Conservation (phyloP, 2,113 vertebrate genomes). For the Chauna torquata region DNA sequence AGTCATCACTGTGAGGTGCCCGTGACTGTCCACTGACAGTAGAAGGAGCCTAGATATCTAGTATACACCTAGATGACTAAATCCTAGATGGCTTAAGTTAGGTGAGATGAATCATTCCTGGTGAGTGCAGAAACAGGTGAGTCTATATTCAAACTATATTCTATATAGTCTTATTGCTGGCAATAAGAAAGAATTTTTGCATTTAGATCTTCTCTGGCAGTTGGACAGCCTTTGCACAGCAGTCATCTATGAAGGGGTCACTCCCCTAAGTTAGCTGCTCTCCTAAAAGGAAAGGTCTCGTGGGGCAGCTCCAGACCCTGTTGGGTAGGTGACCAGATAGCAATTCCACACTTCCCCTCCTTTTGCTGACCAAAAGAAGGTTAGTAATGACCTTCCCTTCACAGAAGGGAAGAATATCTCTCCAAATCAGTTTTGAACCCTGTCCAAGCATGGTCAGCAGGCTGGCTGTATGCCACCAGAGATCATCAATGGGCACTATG, state of each 20-base stretch:
- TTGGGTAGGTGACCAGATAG: background rate
- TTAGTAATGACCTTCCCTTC: background rate
- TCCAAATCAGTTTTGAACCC: background rate
- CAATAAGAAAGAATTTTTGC: background rate
- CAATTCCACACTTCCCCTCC: background rate
- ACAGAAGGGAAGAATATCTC: accelerated
- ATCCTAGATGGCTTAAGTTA: background rate
- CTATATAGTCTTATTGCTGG: no score
- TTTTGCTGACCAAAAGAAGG: background rate
- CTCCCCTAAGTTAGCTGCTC: accelerated
- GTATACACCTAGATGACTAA: background rate
- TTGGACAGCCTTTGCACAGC: background rate
- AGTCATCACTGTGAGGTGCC: background rate
- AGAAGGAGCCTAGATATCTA: background rate
- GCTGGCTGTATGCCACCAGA: background rate
- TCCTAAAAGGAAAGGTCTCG: background rate
- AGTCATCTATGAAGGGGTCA: background rate
- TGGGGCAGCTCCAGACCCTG: background rate
- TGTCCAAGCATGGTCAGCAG: background rate
- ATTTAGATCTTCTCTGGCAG: background rate
- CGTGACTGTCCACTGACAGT: background rate
- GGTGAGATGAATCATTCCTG: background rate
- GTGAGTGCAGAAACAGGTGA: background rate
- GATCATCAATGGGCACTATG: no score
- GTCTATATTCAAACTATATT: no score